Percentiles rank a stretch among this genome's conserved stretches.
phyloP scores from a whole-genome alignment of 1,140 invertebrate genomes.

The Polyergus mexicanus region DNA sequence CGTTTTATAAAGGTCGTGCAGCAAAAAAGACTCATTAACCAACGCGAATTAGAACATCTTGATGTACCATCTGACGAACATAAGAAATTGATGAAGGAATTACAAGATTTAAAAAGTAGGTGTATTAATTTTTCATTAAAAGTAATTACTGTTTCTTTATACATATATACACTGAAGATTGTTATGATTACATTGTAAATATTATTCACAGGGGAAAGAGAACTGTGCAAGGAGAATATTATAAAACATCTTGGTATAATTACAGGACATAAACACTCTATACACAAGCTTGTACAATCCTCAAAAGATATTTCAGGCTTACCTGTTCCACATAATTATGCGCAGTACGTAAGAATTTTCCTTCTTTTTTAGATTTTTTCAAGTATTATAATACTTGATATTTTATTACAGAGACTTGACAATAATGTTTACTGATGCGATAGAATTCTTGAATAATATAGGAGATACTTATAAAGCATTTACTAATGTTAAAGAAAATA shows the following conservation, averaged over 20 bases:
- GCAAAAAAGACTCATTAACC: constrained; percentile 30
- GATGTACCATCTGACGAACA: constrained; percentile 45
- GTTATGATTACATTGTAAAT: not conserved
- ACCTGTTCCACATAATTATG: constrained; percentile 75
- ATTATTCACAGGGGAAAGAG: constrained; percentile 63
- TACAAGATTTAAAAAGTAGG: constrained; percentile 56
- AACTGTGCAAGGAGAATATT: constrained; percentile 66
- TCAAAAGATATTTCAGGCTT: constrained; percentile 65
- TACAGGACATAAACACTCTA: constrained; percentile 67
- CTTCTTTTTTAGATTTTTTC: not conserved
- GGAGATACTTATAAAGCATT: constrained; percentile 42
- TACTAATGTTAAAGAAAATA: constrained; percentile 48
- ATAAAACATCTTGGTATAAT: constrained; percentile 70
- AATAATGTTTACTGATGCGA: constrained; percentile 65
- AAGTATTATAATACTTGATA: not conserved
- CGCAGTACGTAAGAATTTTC: constrained; percentile 61
- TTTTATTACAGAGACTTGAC: constrained; percentile 67
- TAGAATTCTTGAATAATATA: constrained; percentile 71
- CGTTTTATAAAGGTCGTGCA: constrained; percentile 52
- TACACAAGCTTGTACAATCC: constrained; percentile 72
- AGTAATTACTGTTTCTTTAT: not conserved
- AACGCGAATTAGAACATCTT: constrained; percentile 40
- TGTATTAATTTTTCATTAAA: constrained; percentile 11
- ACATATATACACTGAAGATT: not conserved
- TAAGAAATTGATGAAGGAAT: constrained; percentile 44